Evolutionary conservation across 2,888 invertebrate species (phyloP).

Genomic region (Lamellibrachia columna): DNA sequence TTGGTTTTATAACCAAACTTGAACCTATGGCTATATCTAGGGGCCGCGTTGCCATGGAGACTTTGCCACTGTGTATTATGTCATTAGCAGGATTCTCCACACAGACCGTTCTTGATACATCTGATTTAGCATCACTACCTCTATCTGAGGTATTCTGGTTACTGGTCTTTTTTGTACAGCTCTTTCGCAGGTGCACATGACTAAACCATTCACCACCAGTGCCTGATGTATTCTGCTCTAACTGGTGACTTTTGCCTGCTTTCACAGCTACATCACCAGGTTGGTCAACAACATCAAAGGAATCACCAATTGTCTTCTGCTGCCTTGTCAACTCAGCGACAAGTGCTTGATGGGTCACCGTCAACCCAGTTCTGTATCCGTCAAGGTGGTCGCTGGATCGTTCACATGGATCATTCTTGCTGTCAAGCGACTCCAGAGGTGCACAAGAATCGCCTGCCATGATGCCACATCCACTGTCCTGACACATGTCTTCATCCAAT

Average conservation of each 20-base stretch:
- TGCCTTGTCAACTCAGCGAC: not conserved
- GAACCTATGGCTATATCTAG: not conserved
- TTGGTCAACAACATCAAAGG: not conserved
- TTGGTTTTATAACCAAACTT: not conserved
- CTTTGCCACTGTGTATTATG: not conserved
- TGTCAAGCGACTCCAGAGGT: not conserved
- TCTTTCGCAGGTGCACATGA: not conserved
- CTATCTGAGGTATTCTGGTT: not conserved
- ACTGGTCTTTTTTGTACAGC: not conserved
- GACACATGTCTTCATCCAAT: not conserved
- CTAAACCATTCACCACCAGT: not conserved
- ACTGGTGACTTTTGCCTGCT: not conserved
- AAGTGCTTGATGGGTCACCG: not conserved
- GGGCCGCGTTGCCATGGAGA: not conserved
- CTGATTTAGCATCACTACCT: not conserved
- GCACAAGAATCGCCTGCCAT: not conserved
- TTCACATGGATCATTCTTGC: not conserved
- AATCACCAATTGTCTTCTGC: not conserved
- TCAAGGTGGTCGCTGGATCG: not conserved
- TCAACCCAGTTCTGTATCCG: not conserved
- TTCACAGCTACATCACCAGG: not conserved
- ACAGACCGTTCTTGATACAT: not conserved
- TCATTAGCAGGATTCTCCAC: not conserved
- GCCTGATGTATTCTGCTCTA: not conserved
- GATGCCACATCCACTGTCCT: not conserved